phyloP scores from a whole-genome alignment of 30 jellyfish, hydroid and myxozoan genomes.

The Rhopilema esculentum region DNA sequence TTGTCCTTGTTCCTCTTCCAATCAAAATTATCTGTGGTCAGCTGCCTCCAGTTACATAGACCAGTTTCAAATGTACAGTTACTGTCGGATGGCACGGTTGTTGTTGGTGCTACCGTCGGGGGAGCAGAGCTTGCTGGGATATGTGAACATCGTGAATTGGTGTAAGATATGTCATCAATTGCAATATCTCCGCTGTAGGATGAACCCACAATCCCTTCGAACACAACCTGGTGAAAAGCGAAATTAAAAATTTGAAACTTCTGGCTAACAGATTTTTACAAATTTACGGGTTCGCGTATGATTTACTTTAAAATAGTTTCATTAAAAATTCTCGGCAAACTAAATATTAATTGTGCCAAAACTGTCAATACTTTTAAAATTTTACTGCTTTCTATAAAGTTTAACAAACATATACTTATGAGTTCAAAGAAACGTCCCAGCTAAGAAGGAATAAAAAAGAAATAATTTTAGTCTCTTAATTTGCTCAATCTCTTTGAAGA shows the following conservation, averaged over 20 bases:
- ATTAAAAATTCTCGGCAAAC: too few relatives aligned
- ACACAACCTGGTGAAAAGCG: slow-evolving; percentile 73
- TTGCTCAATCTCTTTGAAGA: too few relatives aligned
- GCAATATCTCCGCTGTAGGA: slow-evolving; percentile 96
- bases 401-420: too few relatives aligned
- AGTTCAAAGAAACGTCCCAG: too few relatives aligned
- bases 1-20: slow-evolving; percentile 89
- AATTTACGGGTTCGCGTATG: too few relatives aligned
- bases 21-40: slow-evolving; percentile 81
- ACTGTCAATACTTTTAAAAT: too few relatives aligned
- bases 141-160: slow-evolving; percentile 85
- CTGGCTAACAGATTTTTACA: too few relatives aligned
- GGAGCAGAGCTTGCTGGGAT: slow-evolving; percentile 95
- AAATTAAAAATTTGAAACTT: neutral
- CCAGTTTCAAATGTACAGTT: slow-evolving; percentile 92
- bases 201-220: slow-evolving; percentile 92
- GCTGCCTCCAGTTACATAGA: slow-evolving; percentile 90
- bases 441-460: too few relatives aligned
- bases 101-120: slow-evolving; percentile 96
- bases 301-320: too few relatives aligned
- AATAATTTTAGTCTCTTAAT: too few relatives aligned
- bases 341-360: too few relatives aligned
- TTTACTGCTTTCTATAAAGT: too few relatives aligned
- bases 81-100: slow-evolving; percentile 96
- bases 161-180: slow-evolving; percentile 84